Conservation (phyloP, 2,113 vertebrate species). For the Leucopsar rothschildi region DNA sequence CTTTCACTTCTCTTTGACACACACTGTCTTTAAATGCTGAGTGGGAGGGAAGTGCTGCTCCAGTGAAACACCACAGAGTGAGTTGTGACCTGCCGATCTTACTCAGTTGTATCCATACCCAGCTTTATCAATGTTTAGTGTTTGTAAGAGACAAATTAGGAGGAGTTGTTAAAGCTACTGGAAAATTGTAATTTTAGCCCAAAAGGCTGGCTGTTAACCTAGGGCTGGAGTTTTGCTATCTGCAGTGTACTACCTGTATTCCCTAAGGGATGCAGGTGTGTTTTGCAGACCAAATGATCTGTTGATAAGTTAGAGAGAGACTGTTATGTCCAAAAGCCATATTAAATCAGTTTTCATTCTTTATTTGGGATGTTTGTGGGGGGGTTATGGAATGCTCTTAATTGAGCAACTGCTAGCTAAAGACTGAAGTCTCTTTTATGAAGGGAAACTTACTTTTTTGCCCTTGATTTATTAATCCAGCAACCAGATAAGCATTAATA, state of each 20-base stretch:
- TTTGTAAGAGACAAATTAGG: not conserved
- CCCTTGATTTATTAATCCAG: not conserved
- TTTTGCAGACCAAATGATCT: not conserved
- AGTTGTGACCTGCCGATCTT: not conserved
- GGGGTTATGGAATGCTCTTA: not conserved
- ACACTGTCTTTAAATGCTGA: accelerated
- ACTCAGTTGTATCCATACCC: not conserved
- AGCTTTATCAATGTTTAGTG: not conserved
- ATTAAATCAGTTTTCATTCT: not conserved
- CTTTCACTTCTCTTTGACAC: constrained; percentile 3
- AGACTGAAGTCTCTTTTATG: not conserved
- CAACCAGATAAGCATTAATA: not conserved
- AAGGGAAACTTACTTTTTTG: not conserved
- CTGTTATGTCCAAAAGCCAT: not conserved
- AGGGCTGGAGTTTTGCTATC: not conserved
- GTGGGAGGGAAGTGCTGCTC: not conserved
- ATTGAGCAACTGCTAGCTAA: not conserved
- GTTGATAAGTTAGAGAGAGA: not conserved
- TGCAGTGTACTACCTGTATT: not conserved
- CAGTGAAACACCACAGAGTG: not conserved
- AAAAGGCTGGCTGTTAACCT: not conserved
- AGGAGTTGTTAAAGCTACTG: not conserved
- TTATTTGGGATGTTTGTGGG: not conserved
- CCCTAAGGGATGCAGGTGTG: not conserved
- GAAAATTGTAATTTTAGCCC: not conserved